A percentile compares a stretch with the other conserved stretches of the same genome.
phyloP scores from a whole-genome alignment of 1,140 invertebrate genomes.

The Dolichoris vasculosae region DNA sequence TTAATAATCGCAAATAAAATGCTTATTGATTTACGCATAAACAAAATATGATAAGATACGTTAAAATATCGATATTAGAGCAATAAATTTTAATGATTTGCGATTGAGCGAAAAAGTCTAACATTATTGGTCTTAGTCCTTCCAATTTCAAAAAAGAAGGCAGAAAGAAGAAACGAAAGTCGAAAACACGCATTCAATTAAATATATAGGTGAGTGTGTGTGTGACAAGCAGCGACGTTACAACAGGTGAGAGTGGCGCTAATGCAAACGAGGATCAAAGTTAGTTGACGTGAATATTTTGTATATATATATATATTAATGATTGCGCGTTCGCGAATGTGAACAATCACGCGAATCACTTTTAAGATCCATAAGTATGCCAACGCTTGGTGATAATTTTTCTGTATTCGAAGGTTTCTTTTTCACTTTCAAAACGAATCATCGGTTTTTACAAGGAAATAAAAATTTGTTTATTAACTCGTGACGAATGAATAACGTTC shows the following conservation, averaged over 20 bases:
- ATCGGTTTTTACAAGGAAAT: background rate
- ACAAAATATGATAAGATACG: background rate
- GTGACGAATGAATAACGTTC: background rate
- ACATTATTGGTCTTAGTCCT: background rate
- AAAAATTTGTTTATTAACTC: background rate
- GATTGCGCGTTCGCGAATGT: constrained; percentile 28
- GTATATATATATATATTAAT: constrained; percentile 52
- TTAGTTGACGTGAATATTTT: constrained; percentile 44
- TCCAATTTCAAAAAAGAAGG: constrained; percentile 23
- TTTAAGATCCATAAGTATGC: constrained; percentile 14
- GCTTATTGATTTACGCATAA: background rate
- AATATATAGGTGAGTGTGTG: constrained; percentile 16
- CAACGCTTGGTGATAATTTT: background rate
- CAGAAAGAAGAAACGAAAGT: constrained; percentile 26
- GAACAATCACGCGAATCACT: constrained; percentile 15
- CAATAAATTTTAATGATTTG: background rate
- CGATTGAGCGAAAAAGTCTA: background rate
- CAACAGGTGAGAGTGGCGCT: constrained; percentile 49
- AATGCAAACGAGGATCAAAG: constrained; percentile 25
- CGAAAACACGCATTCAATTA: constrained; percentile 20
- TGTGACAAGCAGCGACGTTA: constrained; percentile 37
- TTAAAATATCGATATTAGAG: background rate
- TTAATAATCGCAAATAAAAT: background rate
- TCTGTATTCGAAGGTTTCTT: constrained; percentile 5
- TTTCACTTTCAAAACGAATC: background rate